Conservation (phyloP, 2,797 vertebrate genomes). For the Cuniculus paca region DNA sequence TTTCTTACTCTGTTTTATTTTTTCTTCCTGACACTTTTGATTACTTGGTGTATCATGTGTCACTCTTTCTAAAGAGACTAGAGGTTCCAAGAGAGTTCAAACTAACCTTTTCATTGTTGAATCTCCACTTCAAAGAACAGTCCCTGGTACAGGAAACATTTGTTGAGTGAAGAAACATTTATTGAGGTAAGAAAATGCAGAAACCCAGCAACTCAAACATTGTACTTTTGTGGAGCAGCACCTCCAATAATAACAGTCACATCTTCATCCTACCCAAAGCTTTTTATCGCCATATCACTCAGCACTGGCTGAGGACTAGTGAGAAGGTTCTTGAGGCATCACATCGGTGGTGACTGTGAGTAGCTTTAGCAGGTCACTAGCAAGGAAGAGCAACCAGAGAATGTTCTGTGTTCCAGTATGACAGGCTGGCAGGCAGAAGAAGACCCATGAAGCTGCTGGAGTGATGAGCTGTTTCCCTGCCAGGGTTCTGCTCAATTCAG, state of each 20-base stretch:
- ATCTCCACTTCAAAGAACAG: not conserved
- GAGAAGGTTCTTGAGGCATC: not conserved
- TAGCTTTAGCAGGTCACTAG: not conserved
- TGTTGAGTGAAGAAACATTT: not conserved
- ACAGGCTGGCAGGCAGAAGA: not conserved
- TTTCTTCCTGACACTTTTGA: not conserved
- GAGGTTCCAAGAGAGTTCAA: not conserved
- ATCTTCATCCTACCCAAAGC: not conserved
- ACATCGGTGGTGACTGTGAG: rapidly evolving
- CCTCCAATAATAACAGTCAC: not conserved
- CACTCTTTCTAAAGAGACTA: not conserved
- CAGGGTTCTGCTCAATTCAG: not conserved
- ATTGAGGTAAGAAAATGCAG: not conserved
- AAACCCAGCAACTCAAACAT: not conserved
- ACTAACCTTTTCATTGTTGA: not conserved
- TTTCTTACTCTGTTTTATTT: not conserved
- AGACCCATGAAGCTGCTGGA: not conserved
- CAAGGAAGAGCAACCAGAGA: not conserved
- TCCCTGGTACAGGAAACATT: not conserved
- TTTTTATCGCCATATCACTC: not conserved
- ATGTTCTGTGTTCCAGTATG: not conserved
- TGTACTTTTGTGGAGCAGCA: not conserved
- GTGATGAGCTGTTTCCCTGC: not conserved
- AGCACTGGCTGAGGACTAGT: not conserved
- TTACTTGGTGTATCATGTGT: not conserved